phyloP scores from a whole-genome alignment of 37 sponge, comb jelly and placozoan species.

The Ephydatia muelleri region DNA sequence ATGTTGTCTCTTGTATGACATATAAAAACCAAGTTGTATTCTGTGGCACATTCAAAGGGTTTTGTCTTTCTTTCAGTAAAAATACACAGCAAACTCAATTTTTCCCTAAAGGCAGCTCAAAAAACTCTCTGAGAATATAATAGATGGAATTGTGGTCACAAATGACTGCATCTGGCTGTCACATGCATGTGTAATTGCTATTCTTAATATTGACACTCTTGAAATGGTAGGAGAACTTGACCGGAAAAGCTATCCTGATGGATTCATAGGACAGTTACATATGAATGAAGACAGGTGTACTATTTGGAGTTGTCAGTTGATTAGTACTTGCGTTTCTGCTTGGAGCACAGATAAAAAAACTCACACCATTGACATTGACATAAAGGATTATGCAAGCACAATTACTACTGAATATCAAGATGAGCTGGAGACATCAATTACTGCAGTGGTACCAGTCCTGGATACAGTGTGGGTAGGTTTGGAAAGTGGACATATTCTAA shows the following conservation, averaged over 20 bases:
- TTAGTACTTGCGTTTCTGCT: constrained; percentile 53
- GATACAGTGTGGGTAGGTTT: constrained; percentile 88
- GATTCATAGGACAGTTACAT: constrained; percentile 54
- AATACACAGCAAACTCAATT: constrained; percentile 34
- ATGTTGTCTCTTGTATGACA: constrained; percentile 72
- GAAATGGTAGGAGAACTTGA: constrained; percentile 31
- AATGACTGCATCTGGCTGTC: constrained; percentile 61
- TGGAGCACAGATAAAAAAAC: constrained; percentile 53
- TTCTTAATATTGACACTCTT: constrained; percentile 55
- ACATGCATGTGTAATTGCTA: constrained; percentile 53
- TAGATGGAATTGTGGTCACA: constrained; percentile 63
- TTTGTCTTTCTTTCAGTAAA: constrained; percentile 50
- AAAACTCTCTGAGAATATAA: constrained; percentile 64
- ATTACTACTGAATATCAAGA: background rate
- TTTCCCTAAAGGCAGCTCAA: constrained; percentile 33
- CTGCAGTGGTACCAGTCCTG: constrained; percentile 62
- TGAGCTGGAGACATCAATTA: constrained; percentile 56
- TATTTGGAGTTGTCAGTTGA: constrained; percentile 77
- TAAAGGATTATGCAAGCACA: background rate
- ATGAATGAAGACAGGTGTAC: constrained; percentile 21
- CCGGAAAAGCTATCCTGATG: constrained; percentile 15
- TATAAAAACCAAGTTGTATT: constrained; percentile 28
- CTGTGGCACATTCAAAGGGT: constrained; percentile 78
- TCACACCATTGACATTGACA: constrained; percentile 51
- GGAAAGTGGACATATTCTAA: constrained; percentile 81